Percentiles rank a stretch among this genome's conserved stretches.
phyloP scores from a whole-genome alignment of 2,113 vertebrate species.

The Salvelinus alpinus region DNA sequence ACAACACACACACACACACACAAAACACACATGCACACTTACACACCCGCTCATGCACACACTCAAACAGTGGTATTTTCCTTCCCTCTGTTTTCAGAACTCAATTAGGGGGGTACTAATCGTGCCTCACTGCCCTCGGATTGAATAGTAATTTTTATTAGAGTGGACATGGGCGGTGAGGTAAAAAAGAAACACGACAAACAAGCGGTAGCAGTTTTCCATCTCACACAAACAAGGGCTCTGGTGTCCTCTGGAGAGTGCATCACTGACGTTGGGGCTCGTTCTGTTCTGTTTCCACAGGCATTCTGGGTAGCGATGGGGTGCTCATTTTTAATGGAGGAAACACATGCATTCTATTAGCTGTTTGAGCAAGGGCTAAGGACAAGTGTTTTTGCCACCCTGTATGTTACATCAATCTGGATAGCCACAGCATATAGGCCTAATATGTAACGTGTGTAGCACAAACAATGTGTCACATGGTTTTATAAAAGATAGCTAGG shows the following conservation, averaged over 20 bases:
- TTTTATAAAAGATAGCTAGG: no score
- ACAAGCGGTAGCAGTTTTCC: slow-evolving; percentile 46
- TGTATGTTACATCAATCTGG: no score
- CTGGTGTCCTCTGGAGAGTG: slow-evolving; percentile 54
- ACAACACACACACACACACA: slow-evolving; percentile 5
- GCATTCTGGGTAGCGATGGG: slow-evolving; percentile 56
- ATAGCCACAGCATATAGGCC: no score
- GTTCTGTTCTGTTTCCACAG: slow-evolving; percentile 37
- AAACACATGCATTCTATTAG: slow-evolving; percentile 47
- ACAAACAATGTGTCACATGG: no score
- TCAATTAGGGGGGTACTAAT: slow-evolving; percentile 31
- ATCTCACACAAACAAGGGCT: slow-evolving; percentile 59
- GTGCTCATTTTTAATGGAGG: slow-evolving; percentile 58
- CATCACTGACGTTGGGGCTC: slow-evolving; percentile 33
- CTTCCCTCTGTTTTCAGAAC: slow-evolving; percentile 28
- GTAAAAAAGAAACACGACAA: slow-evolving; percentile 65
- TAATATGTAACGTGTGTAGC: no score
- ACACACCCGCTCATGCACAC: neutral
- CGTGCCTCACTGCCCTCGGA: slow-evolving; percentile 31
- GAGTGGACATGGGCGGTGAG: slow-evolving; percentile 61
- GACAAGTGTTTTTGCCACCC: no score
- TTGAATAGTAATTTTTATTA: slow-evolving; percentile 62
- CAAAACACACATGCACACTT: neutral
- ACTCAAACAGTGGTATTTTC: slow-evolving; percentile 2
- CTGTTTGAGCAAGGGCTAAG: no score